phyloP scores from a whole-genome alignment of 1,140 invertebrate species.

The Drosophila santomea region DNA sequence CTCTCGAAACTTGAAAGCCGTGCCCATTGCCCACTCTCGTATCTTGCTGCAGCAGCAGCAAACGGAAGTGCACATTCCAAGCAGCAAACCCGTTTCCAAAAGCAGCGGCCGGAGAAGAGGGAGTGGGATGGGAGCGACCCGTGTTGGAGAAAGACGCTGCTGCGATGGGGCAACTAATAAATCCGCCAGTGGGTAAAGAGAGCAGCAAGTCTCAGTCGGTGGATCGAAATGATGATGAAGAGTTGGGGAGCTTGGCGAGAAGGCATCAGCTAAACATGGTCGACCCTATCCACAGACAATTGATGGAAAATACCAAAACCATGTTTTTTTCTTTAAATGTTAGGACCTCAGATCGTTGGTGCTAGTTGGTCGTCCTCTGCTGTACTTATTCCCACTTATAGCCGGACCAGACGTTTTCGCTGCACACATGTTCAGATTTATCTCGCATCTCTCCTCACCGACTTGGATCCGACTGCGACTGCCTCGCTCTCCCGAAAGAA shows the following conservation, averaged over 20 bases:
- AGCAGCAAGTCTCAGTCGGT: slow-evolving; percentile 64
- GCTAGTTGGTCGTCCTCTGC: slow-evolving; percentile 26
- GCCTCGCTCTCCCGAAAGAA: slow-evolving; percentile 60
- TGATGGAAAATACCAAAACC: background rate
- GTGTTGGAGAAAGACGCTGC: slow-evolving; percentile 67
- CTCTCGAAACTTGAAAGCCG: slow-evolving; percentile 80
- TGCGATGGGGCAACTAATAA: slow-evolving; percentile 69
- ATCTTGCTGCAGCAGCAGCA: slow-evolving; percentile 61
- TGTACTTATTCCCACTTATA: slow-evolving; percentile 46
- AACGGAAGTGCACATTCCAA: slow-evolving; percentile 84
- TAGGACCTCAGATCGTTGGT: background rate
- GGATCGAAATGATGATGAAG: slow-evolving; percentile 7
- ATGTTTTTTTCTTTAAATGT: background rate
- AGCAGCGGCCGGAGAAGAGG: slow-evolving; percentile 31
- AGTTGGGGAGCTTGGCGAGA: slow-evolving; percentile 20
- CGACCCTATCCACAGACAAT: slow-evolving; percentile 15
- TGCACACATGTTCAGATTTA: slow-evolving; percentile 69
- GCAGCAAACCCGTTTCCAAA: slow-evolving; percentile 76
- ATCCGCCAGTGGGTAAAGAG: slow-evolving; percentile 84
- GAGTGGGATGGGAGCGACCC: slow-evolving; percentile 19
- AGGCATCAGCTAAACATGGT: slow-evolving; percentile 15
- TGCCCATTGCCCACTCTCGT: slow-evolving; percentile 73
- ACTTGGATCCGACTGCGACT: slow-evolving; percentile 23
- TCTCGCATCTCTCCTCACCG: slow-evolving; percentile 56
- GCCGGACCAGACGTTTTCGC: slow-evolving; percentile 29